A percentile compares a stretch with the other conserved stretches of the same genome.
Evolutionary conservation across 2,888 invertebrate species (phyloP).

Genomic region (Laothoe populi): DNA sequence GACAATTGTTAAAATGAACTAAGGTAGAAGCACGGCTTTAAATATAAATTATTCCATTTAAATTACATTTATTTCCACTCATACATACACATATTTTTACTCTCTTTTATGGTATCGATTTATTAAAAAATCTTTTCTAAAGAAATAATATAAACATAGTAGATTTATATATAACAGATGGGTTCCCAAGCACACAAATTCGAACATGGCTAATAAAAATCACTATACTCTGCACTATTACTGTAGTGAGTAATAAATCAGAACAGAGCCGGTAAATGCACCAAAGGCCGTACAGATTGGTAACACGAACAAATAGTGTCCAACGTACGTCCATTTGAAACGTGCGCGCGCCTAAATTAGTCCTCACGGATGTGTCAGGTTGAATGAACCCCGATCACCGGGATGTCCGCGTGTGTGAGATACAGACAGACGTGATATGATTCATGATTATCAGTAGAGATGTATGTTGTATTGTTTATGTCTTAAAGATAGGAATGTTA

Average conservation of each 20-base stretch:
- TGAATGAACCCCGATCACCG: slow-evolving; percentile 18
- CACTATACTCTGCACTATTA: background rate
- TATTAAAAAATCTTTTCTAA: no score
- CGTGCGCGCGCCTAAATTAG: slow-evolving; percentile 29
- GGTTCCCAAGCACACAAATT: no score
- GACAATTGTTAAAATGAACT: no score
- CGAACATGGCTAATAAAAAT: background rate
- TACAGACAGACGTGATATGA: background rate
- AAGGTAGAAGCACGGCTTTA: no score
- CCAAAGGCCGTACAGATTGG: slow-evolving; percentile 10
- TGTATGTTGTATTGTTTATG: slow-evolving; percentile 7
- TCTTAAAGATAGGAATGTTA: background rate
- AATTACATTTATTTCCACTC: no score
- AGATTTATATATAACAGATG: no score
- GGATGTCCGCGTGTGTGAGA: background rate
- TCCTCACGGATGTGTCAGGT: slow-evolving; percentile 15
- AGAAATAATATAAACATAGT: no score
- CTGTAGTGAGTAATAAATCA: background rate
- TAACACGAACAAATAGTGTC: slow-evolving; percentile 26
- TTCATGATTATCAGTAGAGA: background rate
- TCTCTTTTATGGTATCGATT: no score
- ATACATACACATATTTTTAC: no score
- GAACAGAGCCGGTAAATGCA: background rate
- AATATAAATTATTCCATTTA: no score
- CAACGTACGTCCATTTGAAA: slow-evolving; percentile 24